Base-by-base conservation (phyloP, 2,888 invertebrate species). In the Monoplex corrugatus region DNA sequence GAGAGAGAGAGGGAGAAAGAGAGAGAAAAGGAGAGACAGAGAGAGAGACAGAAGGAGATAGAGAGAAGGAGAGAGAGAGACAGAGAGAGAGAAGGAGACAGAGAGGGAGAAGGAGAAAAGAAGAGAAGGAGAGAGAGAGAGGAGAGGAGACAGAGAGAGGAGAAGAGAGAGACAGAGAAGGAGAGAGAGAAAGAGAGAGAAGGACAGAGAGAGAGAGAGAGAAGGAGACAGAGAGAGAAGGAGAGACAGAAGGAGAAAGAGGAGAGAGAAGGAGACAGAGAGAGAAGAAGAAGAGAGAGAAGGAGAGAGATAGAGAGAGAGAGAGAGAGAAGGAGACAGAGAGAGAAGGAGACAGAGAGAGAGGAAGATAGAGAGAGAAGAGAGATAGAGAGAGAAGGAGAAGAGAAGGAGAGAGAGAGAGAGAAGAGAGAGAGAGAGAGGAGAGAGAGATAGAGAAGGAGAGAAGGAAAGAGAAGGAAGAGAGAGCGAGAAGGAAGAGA, bases 1-100 rank as follows among this genome's bases (percentile, higher is more conserved):
- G 10, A 68, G 63, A 68, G 10, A 68, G 63, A 68, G 63, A 68
- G 63, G 5, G 63, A 68, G 63, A 68, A 3, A 68, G 63, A 68
- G 63, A 68, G 63, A 68, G 8, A 68, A n/a, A 68, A n/a, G 28
- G 63, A 68, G 63, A 68, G 63, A 16, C 23, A 68, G 63, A 16
- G 63, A 68, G 63, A 68, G 63, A 68, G 63, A 68, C 23, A 68
- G 63, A 68, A n/a, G 28, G 63, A 68, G 63, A 68, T 19, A 68
- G 63, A 68, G 63, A 68, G 63, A 68, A n/a, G 28, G 63, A 68
- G 63, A 68, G 63, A 68, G 63, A 68, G 63, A 6, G 63, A 68
- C 23, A 68, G 63, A 68, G 23, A 68, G 23, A 16, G 23, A 68
- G 63, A 68, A 19, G 28, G 63, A 68, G 23, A 68, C 23, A 68